These are phyloP conservation scores for Thymelicus lineola DNA, from an alignment of 2,888 invertebrate genomes.

Conservation along the genomic window DNA sequence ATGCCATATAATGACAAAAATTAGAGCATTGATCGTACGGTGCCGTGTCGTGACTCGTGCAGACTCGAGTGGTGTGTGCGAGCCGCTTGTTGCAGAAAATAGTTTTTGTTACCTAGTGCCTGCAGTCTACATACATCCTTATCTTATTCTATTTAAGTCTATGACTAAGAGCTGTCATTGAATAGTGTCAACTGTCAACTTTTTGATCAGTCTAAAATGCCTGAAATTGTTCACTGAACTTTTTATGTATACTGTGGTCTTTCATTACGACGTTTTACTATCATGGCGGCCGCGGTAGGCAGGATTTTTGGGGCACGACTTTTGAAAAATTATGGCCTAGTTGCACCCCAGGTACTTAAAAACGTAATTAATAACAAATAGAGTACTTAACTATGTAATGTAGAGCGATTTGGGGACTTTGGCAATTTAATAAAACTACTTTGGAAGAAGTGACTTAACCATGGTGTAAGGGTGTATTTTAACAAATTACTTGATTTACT, in stretches of 20 bases:
- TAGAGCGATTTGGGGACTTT: conserved; percentile 45
- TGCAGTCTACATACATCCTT: too few relatives aligned
- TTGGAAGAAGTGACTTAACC: conserved; percentile 53
- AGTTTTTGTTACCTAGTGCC: too few relatives aligned
- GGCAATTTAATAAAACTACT: conserved; percentile 54
- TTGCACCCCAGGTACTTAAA: conserved; percentile 89
- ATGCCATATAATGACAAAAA: too few relatives aligned
- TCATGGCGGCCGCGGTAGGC: conserved; percentile 95
- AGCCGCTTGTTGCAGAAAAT: too few relatives aligned
- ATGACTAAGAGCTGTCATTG: too few relatives aligned
- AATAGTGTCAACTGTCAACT: too few relatives aligned
- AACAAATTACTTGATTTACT: conserved; percentile 53
- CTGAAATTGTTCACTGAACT: too few relatives aligned
- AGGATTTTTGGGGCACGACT: conserved; percentile 94
- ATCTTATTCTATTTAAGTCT: too few relatives aligned
- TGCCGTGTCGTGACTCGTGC: too few relatives aligned
- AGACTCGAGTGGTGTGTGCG: too few relatives aligned
- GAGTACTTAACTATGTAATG: not conserved
- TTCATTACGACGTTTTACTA: conserved; percentile 85
- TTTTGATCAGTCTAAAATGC: too few relatives aligned
- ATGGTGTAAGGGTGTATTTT: conserved; percentile 63
- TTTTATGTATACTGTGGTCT: conserved; percentile 51
- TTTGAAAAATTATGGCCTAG: conserved; percentile 90
- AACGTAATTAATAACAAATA: conserved; percentile 42
- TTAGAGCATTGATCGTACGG: too few relatives aligned